Evolutionary conservation across 2,888 invertebrate genomes (phyloP).

Genomic region (Drosophila merina): DNA sequence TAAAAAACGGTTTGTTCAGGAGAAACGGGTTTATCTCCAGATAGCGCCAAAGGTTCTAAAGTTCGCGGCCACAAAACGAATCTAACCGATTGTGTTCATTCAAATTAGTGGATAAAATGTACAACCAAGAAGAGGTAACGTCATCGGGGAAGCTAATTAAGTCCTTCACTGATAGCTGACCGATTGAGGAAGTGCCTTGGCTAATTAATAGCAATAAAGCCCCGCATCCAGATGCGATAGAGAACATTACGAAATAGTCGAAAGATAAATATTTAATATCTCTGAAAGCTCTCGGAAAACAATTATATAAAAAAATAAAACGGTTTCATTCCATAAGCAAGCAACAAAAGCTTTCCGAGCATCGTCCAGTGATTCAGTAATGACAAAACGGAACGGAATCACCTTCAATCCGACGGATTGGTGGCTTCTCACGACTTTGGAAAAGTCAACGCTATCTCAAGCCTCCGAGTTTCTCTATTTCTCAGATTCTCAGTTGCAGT

Average conservation of each 20-base stretch:
- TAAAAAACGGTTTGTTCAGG: slow-evolving; percentile 7
- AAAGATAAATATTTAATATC: slow-evolving; percentile 29
- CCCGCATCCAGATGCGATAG: slow-evolving; percentile 14
- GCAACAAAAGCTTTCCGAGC: slow-evolving; percentile 30
- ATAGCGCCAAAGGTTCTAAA: slow-evolving; percentile 21
- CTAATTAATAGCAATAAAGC: slow-evolving; percentile 22
- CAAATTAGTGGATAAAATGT: slow-evolving; percentile 38
- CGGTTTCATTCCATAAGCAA: slow-evolving; percentile 8
- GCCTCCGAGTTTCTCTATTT: slow-evolving; percentile 24
- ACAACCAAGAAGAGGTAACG: slow-evolving; percentile 66
- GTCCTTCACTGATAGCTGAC: slow-evolving; percentile 21
- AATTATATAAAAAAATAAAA: slow-evolving; percentile 44
- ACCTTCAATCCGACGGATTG: slow-evolving; percentile 60
- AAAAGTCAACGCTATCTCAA: slow-evolving; percentile 62
- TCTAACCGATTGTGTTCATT: slow-evolving; percentile 51
- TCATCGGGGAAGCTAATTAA: slow-evolving; percentile 21
- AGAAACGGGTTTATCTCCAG: slow-evolving; percentile 3
- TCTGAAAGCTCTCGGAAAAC: slow-evolving; percentile 20
- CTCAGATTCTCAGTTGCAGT: slow-evolving; percentile 23
- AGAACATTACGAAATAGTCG: slow-evolving; percentile 33
- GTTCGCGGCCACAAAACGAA: slow-evolving; percentile 20
- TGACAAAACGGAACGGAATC: slow-evolving; percentile 49
- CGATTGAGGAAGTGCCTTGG: slow-evolving; percentile 22
- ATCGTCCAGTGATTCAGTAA: slow-evolving; percentile 34
- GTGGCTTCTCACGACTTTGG: slow-evolving; percentile 55